Conservation (phyloP, 2,797 vertebrate genomes). For the Pelobates cultripes region DNA sequence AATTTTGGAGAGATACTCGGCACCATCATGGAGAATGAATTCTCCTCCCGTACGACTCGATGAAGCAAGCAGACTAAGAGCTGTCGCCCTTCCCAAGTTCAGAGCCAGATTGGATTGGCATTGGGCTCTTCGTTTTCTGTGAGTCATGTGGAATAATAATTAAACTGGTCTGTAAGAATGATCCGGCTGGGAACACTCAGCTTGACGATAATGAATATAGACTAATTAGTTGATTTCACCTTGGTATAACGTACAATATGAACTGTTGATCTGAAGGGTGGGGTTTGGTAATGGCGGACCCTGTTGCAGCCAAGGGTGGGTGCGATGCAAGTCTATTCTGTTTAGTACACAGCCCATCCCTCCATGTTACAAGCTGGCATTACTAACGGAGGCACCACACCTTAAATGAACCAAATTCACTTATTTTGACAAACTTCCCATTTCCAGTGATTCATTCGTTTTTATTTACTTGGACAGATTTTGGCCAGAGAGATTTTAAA, state of each 20-base stretch:
- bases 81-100: constrained; percentile 22
- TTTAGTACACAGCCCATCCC: constrained; percentile 59
- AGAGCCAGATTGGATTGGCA: constrained; percentile 28
- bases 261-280: constrained; percentile 57
- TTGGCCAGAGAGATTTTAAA: constrained; percentile 57
- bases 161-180: constrained; percentile 16
- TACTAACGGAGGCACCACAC: constrained; percentile 72
- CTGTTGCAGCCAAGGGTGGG: constrained; percentile 66
- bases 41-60: constrained; percentile 1
- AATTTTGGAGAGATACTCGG: neutral
- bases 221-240: constrained; percentile 42
- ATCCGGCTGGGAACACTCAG: constrained; percentile 17
- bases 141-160: constrained; percentile 31
- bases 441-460: constrained; percentile 72
- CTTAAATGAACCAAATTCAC: constrained; percentile 75
- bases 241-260: constrained; percentile 26
- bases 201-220: constrained; percentile 42
- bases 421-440: constrained; percentile 67
- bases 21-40: neutral
- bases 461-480: constrained; percentile 64
- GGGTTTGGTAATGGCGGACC: constrained; percentile 52
- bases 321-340: constrained; percentile 56
- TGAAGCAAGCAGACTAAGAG: neutral
- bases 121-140: neutral
- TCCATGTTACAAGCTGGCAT: constrained; percentile 64